Evolutionary conservation across 2,888 invertebrate species (phyloP).

Genomic region (Brachycybe producta): DNA sequence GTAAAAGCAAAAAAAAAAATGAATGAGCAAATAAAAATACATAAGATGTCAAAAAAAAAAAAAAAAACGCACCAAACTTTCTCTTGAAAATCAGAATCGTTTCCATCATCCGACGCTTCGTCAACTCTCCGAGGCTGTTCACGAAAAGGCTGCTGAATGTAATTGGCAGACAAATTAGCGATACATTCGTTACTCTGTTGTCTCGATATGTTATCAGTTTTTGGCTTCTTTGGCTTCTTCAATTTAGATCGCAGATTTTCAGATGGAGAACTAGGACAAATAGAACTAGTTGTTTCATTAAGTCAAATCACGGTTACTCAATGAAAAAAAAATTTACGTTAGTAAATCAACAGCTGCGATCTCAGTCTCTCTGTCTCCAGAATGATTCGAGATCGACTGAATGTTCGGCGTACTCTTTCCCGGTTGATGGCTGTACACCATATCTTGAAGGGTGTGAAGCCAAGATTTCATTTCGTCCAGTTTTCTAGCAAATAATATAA

Average conservation of each 20-base stretch:
- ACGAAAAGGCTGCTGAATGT: neutral
- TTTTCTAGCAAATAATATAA: slow-evolving; percentile 4
- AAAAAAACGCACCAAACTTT: slow-evolving; percentile 1
- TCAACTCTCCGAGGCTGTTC: slow-evolving; percentile 6
- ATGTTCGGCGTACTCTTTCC: neutral
- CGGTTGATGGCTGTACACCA: slow-evolving; percentile 6
- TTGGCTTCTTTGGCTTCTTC: slow-evolving; percentile 9
- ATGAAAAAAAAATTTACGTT: too few species aligned
- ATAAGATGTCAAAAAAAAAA: neutral
- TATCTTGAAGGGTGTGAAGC: slow-evolving; percentile 12
- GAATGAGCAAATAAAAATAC: neutral
- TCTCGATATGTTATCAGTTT: slow-evolving; percentile 16
- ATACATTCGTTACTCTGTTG: slow-evolving; percentile 16
- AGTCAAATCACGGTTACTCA: too few species aligned
- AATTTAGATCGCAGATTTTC: neutral
- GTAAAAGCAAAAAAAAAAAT: neutral
- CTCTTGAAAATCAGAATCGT: slow-evolving; percentile 3
- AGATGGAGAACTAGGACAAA: too few species aligned
- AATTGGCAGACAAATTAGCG: slow-evolving; percentile 1
- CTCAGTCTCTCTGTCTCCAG: too few species aligned
- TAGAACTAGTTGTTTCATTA: too few species aligned
- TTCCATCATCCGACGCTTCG: neutral
- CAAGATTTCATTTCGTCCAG: slow-evolving; percentile 15
- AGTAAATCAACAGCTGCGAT: too few species aligned
- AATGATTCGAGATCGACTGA: too few species aligned